A percentile compares a stretch with the other conserved stretches of the same genome.
phyloP scores from a whole-genome alignment of 2,888 invertebrate species.

The Netelia virgata region DNA sequence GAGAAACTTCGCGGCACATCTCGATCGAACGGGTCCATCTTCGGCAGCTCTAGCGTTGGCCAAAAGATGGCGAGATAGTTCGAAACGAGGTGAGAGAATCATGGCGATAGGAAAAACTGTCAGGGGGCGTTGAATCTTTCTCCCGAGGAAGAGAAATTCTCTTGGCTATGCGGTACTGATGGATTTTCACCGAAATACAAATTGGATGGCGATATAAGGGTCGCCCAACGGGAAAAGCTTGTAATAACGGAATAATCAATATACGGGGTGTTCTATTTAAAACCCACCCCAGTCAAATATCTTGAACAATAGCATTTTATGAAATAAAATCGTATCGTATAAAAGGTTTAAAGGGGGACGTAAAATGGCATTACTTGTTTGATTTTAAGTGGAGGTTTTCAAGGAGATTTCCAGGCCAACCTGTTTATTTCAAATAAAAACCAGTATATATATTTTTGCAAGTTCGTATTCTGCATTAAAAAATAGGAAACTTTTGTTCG shows the following conservation, averaged over 20 bases:
- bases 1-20: slow-evolving; percentile 45
- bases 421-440: too few relatives aligned
- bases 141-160: slow-evolving; percentile 23
- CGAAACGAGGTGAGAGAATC: slow-evolving; percentile 9
- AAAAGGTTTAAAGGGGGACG: too few relatives aligned
- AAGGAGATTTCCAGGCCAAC: too few relatives aligned
- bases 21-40: slow-evolving; percentile 53
- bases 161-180: not conserved
- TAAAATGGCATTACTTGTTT: too few relatives aligned
- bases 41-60: not conserved
- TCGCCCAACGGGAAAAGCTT: not conserved
- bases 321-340: too few relatives aligned
- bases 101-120: slow-evolving; percentile 3
- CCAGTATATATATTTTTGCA: too few relatives aligned
- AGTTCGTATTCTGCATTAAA: too few relatives aligned
- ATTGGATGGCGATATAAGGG: slow-evolving; percentile 46
- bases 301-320: too few relatives aligned
- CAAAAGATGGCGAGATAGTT: slow-evolving; percentile 18
- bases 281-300: not conserved
- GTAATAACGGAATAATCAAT: not conserved
- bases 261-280: not conserved
- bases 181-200: slow-evolving; percentile 22
- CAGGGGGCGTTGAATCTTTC: slow-evolving; percentile 4
- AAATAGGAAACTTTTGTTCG: too few relatives aligned
- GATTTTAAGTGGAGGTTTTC: too few relatives aligned